Base-by-base conservation (phyloP, 1,140 invertebrate species). In the Archivesica marissinica region DNA sequence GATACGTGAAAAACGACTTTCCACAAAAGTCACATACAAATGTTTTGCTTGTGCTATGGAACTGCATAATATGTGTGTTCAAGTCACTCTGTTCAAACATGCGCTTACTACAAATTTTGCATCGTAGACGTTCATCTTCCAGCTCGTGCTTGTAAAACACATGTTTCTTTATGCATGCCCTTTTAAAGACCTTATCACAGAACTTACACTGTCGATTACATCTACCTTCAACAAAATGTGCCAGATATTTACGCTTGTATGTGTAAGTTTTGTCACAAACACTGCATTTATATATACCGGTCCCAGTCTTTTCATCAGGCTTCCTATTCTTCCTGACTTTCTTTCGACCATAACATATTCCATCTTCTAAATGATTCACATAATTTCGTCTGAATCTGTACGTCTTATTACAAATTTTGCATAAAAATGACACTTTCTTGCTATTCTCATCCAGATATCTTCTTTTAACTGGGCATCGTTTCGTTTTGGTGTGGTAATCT, bases 101-200 rank as follows among this genome's bases (percentile, higher is more conserved):
- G 3, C 61, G 30, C 20, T 38, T 66, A 7, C 41, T 66, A 66
- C 61, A 66, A 66, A 66, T 39, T 39, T 39, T 35, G 35, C 61
- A 66, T 7, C 61, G 61, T 2, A 66, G n/a, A 35, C 35, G 30
- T 39, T 66, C 61, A 1, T 6, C 61, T 20, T 66, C 20, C n/a
- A 39, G 2, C 23, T 66, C 61, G 41, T 66, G 61, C 20, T 66
- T 66, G 23, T 66, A 66, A 66, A 66, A 66, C 41, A 66, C 35
- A 66, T 66, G 61, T 20, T 38, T 66, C 4, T 39, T 66, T 2
- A 66, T 33, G 23, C 1, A n/a, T 2, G 6, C 7, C 1, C 30
- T 38, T 1, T 2, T 2, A n/a, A 54, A 54, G n/a, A 66, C 61
- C 41, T 66, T 66, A 11, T 35, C 61, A 38, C 61, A 66, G 23